Conservation (phyloP, 2,888 invertebrate genomes). For the Erebia epiphron region DNA sequence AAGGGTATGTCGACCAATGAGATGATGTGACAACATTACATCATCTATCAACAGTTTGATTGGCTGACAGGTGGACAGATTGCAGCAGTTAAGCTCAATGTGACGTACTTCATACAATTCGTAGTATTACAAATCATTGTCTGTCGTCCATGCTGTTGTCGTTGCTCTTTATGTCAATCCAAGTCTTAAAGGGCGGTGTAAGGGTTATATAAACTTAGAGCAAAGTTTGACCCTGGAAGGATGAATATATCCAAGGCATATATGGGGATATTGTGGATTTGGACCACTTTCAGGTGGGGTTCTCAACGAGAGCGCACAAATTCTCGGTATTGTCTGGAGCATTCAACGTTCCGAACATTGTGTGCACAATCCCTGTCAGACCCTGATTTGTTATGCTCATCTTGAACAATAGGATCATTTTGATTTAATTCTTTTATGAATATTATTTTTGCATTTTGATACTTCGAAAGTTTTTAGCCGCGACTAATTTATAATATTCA, state of each 20-base stretch:
- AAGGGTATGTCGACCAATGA: too few species aligned
- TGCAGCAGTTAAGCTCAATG: neutral
- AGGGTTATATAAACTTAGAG: neutral
- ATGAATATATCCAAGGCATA: conserved; percentile 25
- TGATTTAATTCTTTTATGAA: neutral
- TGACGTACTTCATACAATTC: neutral
- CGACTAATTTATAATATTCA: too few species aligned
- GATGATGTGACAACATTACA: too few species aligned
- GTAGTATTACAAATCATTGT: neutral
- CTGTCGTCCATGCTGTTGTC: neutral
- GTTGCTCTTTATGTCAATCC: neutral
- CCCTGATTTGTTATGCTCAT: conserved; percentile 54
- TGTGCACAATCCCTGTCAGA: conserved; percentile 69
- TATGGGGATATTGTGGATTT: conserved; percentile 37
- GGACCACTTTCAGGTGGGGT: conserved; percentile 71
- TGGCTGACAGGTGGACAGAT: neutral
- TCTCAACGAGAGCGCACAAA: conserved; percentile 57
- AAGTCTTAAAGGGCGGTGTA: neutral
- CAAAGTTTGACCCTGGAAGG: conserved; percentile 22
- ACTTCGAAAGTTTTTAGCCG: neutral
- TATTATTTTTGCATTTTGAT: neutral
- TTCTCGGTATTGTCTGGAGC: conserved; percentile 60
- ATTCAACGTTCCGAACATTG: conserved; percentile 63
- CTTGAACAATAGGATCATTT: neutral
- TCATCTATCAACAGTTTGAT: too few species aligned